phyloP scores from a whole-genome alignment of 2,797 vertebrate genomes.

The Oceanodroma leucorhoa region DNA sequence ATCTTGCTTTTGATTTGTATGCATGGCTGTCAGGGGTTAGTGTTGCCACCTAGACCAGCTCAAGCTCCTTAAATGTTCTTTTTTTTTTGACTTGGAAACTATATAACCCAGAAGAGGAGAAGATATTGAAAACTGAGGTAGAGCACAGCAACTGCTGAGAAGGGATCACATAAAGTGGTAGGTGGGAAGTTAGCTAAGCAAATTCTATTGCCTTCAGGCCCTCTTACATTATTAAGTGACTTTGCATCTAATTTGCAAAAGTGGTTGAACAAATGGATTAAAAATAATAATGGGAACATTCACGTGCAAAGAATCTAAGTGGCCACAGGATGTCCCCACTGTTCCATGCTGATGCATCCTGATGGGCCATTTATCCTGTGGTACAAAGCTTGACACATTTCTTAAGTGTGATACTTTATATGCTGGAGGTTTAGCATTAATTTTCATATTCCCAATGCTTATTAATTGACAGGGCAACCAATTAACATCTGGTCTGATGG shows the following conservation, averaged over 20 bases:
- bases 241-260: not conserved
- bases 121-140: not conserved
- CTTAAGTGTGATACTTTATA: not conserved
- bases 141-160: not conserved
- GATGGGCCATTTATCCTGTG: not conserved
- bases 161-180: not conserved
- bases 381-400: not conserved
- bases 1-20: not conserved
- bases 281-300: not conserved
- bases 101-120: not conserved
- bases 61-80: not conserved
- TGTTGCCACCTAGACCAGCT: not conserved
- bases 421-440: not conserved
- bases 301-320: not conserved
- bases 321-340: conserved; percentile 67
- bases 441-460: not conserved
- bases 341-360: not conserved
- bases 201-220: not conserved
- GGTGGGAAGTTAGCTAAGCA: not conserved
- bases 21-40: not conserved
- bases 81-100: not conserved
- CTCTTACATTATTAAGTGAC: not conserved
- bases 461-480: not conserved
- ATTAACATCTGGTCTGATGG: not conserved
- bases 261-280: not conserved